Evolutionary conservation across 2,113 vertebrate species (phyloP).

Genomic region (Caloenas nicobarica): DNA sequence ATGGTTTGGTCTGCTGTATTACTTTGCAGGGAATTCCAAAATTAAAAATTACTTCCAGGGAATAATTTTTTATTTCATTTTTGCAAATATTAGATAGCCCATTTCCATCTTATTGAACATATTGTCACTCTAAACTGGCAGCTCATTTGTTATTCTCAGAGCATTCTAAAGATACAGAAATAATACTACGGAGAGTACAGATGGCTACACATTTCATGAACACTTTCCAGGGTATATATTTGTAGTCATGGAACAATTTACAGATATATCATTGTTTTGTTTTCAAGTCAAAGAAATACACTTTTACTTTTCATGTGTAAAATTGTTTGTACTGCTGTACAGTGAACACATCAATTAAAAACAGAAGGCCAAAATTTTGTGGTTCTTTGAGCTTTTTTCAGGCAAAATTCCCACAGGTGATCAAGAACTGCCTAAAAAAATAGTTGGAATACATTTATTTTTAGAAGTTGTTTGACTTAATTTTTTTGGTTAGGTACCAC

Average conservation of each 20-base stretch:
- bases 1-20: not conserved
- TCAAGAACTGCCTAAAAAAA: not conserved
- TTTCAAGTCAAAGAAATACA: conserved; percentile 33
- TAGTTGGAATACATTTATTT: not conserved
- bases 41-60: conserved; percentile 67
- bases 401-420: not conserved
- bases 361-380: not conserved
- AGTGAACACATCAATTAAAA: conserved; percentile 30
- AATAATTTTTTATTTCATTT: conserved; percentile 64
- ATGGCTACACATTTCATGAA: not conserved
- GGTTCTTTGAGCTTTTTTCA: not conserved
- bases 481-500: not conserved
- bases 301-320: not conserved
- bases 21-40: conserved; percentile 50
- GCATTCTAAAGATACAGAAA: conserved; percentile 42
- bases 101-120: conserved; percentile 67
- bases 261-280: conserved; percentile 28
- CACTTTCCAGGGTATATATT: conserved; percentile 37
- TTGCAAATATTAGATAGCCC: conserved; percentile 49
- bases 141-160: conserved; percentile 69
- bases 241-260: conserved; percentile 45
- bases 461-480: not conserved
- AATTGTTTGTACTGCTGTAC: conserved; percentile 8
- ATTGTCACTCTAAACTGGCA: conserved; percentile 64
- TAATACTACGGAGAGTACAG: conserved; percentile 43